These are phyloP conservation scores for Lucilia cuprina DNA, from an alignment of 1,140 invertebrate genomes.

Conservation along the genomic window DNA sequence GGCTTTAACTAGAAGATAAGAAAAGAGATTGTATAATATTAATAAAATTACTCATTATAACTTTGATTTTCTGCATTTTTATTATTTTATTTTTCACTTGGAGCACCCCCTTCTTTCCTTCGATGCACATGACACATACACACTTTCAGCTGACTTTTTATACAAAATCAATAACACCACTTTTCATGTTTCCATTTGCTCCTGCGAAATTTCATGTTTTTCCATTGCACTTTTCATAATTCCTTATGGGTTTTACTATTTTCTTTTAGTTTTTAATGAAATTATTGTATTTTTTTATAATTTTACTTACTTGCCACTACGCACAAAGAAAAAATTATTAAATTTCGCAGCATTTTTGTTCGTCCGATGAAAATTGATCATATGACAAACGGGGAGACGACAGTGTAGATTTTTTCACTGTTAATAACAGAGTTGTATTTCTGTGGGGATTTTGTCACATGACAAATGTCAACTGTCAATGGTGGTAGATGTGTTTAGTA, in stretches of 20 bases:
- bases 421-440: conserved; percentile 22
- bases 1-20: conserved; percentile 68
- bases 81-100: neutral
- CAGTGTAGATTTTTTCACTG: conserved; percentile 21
- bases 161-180: conserved; percentile 3
- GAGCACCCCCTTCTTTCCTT: conserved; percentile 35
- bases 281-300: conserved; percentile 24
- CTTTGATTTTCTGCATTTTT: neutral
- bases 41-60: neutral
- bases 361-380: conserved; percentile 54
- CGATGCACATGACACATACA: conserved; percentile 32
- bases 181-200: neutral
- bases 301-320: conserved; percentile 59
- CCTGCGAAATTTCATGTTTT: neutral
- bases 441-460: neutral
- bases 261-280: neutral
- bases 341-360: conserved; percentile 57
- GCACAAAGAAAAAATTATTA: conserved; percentile 54
- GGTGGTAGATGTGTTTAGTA: neutral
- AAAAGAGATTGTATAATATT: conserved; percentile 39
- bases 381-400: conserved; percentile 53
- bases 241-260: neutral
- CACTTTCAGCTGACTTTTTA: neutral
- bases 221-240: neutral
- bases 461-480: conserved; percentile 1